Evolutionary conservation across 2,113 vertebrate genomes (phyloP), one percentile per base, ranked within the genome.

Genomic region (Platysternon megacephalum): DNA sequence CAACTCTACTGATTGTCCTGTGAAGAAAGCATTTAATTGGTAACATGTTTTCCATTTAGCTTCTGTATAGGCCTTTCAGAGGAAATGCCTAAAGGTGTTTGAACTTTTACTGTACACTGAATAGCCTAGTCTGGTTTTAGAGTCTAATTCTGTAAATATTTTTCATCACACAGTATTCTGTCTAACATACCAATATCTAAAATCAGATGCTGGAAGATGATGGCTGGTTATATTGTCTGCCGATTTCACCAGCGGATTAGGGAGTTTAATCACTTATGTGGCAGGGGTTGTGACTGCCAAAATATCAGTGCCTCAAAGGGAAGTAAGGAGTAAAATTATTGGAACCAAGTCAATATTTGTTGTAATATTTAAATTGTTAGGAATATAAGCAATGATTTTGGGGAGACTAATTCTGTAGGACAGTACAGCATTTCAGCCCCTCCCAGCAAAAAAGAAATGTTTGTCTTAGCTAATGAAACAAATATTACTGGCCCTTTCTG

Each of bases 21-120:
- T 95, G 96, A 98, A 98, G 95, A 97, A 96, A 97, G 76, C 89
- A 49, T 96, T 98, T 97, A 83, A 96, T 89, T 97, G 87, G 94
- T 97, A 94, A 97, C 92, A 53, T 42, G 82, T 91, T 83, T 93
- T 93, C 83, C 58, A 0, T 95, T 97, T 96, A 88, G 90, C 85
- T 97, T 97, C 95, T 90, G 90, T 93, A 94, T 95, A 16, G 1
- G 92, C 89, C 93, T 98, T 95, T 96, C 87, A 96, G 94, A 94
- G 97, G 91, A 93, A 92, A 95, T 95, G 56, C 74, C 85, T 94
- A 93, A 95, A 91, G 79, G 90, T 89, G 84, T 93, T 96, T 82
- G 92, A 95, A 97, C 93, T 94, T 92, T 96, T 92, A 82, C 86
- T 97, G 94, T 96, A 81, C 95, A 93, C 95, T 96, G 91, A 96